phyloP scores from a whole-genome alignment of 2,113 vertebrate species.

The Eptesicus fuscus region DNA sequence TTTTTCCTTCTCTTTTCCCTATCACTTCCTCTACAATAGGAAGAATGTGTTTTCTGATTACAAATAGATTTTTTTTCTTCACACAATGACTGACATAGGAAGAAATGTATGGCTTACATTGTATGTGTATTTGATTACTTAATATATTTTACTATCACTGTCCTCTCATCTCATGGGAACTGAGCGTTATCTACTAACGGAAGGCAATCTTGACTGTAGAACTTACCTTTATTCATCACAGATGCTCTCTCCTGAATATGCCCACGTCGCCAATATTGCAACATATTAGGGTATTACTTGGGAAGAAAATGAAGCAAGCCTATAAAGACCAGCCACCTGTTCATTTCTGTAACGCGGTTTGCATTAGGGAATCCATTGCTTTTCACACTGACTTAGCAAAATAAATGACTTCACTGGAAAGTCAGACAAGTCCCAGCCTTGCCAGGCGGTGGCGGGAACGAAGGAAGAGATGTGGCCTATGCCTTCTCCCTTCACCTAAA shows the following conservation, averaged over 20 bases:
- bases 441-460: neutral
- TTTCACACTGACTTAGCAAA: constrained; percentile 23
- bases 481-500: neutral
- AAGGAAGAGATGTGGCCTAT: neutral
- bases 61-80: neutral
- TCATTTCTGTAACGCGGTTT: constrained; percentile 24
- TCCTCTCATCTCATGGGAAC: neutral
- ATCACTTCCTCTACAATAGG: neutral
- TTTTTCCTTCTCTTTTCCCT: neutral
- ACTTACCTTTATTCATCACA: neutral
- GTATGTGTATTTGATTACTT: neutral
- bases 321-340: constrained; percentile 44
- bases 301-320: constrained; percentile 5
- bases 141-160: neutral
- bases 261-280: neutral
- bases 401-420: constrained; percentile 43
- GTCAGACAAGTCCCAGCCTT: neutral
- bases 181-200: neutral
- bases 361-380: neutral
- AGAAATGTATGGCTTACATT: neutral
- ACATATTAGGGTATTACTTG: neutral
- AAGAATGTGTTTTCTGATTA: neutral
- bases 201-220: neutral
- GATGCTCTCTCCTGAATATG: neutral
- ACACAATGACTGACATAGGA: neutral